Base-by-base conservation (phyloP, 2,113 vertebrate species). In the Pachypanchax playfairii region DNA sequence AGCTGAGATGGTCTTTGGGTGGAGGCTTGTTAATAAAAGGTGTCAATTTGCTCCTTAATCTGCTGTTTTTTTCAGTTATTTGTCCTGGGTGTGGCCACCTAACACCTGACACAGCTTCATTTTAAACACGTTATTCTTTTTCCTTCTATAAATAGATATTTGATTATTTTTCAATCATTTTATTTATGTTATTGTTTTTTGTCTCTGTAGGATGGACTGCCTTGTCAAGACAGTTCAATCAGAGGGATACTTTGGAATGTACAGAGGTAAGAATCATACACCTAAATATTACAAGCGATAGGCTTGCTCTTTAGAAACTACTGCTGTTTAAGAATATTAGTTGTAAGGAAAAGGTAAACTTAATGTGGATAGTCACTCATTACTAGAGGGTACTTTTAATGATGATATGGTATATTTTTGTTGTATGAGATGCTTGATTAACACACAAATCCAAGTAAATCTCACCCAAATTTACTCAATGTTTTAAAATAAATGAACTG, bases 181-280 rank as follows among this genome's bases (percentile, higher is more conserved):
- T 6, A 6, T 20, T 51, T 20, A 29, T 56, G 24, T 38, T n/a
- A 13, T 21, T 46, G n/a, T 4, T 38, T 53, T 65, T 17, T 42
- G 46, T n/a, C 41, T 24, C 25, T 69, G 5, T 29, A 95, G 93
- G 90, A 86, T 94, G 85, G 93, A 95, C 85, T 95, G 94, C 84
- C 90, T 95, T 66, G 72, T 91, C 59, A 94, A 94, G 79, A 95
- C 93, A 0, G 88, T 95, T 28, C 89, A 88, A 68, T 90, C 93
- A 46, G 93, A 95, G 70, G 94, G 94, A 4, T 95, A 90, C 79
- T 94, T 94, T 87, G 94, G 93, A 58, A 94, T 95, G 93, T 95
- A 95, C 66, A 93, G 93, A 94, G 93, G 93, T 94, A 92, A 90
- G 90, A 80, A 14, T 56, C 12, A 28, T 42, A 31, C 53, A 61